phyloP scores from a whole-genome alignment of 2,797 vertebrate species.

The Furcifer pardalis region DNA sequence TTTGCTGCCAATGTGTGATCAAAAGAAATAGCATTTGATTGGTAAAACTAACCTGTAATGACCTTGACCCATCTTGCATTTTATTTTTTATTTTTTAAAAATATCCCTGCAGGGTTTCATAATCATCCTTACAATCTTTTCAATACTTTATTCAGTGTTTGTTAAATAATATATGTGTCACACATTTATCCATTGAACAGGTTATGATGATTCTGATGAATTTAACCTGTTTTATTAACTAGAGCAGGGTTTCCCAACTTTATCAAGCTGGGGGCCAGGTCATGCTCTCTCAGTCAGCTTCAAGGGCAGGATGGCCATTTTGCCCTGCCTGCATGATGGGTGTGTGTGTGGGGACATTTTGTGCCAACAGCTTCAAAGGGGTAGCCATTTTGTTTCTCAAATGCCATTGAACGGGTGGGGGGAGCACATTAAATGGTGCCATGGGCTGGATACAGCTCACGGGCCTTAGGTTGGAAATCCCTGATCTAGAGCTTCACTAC shows the following conservation, averaged over 20 bases:
- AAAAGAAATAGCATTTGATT: not conserved
- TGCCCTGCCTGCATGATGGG: no score
- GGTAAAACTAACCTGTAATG: not conserved
- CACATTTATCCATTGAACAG: not conserved
- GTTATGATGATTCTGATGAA: not conserved
- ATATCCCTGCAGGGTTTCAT: not conserved
- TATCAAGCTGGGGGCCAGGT: no score
- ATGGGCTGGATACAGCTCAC: no score
- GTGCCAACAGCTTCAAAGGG: no score
- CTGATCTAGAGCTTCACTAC: not conserved
- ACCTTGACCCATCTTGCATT: not conserved
- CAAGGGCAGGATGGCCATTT: no score
- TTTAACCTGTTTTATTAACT: not conserved
- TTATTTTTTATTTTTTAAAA: not conserved
- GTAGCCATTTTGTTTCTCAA: no score
- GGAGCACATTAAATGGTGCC: no score
- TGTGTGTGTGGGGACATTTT: no score
- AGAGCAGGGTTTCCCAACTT: no score
- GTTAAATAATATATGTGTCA: not conserved
- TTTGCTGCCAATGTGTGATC: not conserved
- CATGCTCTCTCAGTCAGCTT: no score
- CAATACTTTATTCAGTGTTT: not conserved
- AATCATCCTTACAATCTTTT: not conserved
- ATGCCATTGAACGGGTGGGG: no score
- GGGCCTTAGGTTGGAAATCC: no score